Evolutionary conservation across 2,113 vertebrate genomes (phyloP).

Genomic region (Gobiocypris rarus): DNA sequence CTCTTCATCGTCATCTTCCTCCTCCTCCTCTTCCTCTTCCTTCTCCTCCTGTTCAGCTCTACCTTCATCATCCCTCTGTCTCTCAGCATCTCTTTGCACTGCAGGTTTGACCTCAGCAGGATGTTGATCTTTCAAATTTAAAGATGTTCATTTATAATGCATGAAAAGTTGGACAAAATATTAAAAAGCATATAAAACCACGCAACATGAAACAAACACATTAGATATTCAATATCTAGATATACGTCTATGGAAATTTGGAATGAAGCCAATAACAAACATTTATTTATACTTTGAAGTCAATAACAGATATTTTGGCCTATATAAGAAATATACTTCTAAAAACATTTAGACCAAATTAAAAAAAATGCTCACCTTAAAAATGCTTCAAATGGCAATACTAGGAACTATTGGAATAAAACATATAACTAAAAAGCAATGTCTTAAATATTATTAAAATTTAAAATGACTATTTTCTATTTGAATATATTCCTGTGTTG

Average conservation of each 20-base stretch:
- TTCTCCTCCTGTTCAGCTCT: not conserved
- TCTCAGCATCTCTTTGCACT: slow-evolving; percentile 1
- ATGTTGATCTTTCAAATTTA: slow-evolving; percentile 32
- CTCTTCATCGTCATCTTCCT: not conserved
- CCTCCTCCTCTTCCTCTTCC: slow-evolving; percentile 6
- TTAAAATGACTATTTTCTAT: not conserved
- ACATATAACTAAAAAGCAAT: not conserved
- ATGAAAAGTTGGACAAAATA: not conserved
- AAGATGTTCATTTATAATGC: slow-evolving; percentile 21
- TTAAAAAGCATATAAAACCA: not conserved
- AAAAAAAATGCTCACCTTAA: no score
- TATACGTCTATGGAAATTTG: not conserved
- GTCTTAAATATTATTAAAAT: not conserved
- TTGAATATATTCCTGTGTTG: not conserved
- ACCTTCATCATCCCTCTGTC: not conserved
- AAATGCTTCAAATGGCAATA: no score
- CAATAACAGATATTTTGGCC: no score
- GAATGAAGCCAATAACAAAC: not conserved
- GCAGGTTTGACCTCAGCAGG: slow-evolving; percentile 21
- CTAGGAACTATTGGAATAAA: no score
- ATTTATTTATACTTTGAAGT: not conserved
- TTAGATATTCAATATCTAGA: no score
- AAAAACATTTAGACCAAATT: no score
- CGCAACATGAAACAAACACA: not conserved
- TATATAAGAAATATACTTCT: no score